A percentile compares a stretch with the other conserved stretches of the same genome.
These are phyloP conservation scores for Rhodinocichla rosea DNA, from an alignment of 2,113 vertebrate species.

Conservation along the genomic window DNA sequence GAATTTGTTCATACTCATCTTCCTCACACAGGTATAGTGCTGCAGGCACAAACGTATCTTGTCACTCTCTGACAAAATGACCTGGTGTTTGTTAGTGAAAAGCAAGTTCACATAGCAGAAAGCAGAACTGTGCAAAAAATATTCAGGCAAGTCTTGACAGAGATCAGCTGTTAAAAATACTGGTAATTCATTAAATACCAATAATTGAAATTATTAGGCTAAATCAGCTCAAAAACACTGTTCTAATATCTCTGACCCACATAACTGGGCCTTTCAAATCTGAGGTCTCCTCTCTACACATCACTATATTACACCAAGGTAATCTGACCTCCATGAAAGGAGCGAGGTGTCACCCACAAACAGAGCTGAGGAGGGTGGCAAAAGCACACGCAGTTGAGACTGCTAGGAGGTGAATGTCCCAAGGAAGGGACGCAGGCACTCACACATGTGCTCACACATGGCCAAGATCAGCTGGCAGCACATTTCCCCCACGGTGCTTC, in stretches of 20 bases:
- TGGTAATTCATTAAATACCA: background rate
- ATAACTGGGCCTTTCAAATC: background rate
- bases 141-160: background rate
- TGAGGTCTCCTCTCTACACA: background rate
- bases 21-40: background rate
- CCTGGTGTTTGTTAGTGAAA: background rate
- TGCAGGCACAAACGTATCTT: background rate
- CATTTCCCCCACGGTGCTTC: background rate
- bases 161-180: background rate
- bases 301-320: accelerated
- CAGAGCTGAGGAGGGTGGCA: accelerated
- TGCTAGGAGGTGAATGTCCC: background rate
- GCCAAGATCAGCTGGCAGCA: background rate
- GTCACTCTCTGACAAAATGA: background rate
- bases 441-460: accelerated
- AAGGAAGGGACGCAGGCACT: accelerated
- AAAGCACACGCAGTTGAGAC: background rate
- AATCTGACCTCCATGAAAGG: background rate
- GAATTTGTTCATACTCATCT: background rate
- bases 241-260: background rate
- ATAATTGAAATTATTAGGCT: background rate
- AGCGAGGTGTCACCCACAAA: background rate
- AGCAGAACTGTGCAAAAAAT: background rate
- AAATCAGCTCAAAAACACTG: background rate
- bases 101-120: background rate